Evolutionary conservation across 2,113 vertebrate species (phyloP), one percentile per base, ranked within the genome.

Genomic region (Pollachius pollachius): DNA sequence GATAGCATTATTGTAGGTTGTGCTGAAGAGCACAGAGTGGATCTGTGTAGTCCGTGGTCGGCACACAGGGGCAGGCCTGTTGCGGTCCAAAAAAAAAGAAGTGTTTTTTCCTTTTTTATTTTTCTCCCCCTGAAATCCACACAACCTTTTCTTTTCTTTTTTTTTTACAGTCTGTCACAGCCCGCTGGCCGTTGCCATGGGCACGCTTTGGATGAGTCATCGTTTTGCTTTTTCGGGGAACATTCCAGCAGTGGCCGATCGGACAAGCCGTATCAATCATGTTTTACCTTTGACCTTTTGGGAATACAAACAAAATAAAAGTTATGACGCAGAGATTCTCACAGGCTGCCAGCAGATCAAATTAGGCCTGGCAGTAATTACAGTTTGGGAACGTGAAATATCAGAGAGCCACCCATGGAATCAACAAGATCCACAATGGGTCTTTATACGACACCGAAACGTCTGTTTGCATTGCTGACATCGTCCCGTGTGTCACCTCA

Each of bases 181-280:
- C 68, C 54, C 71, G 7, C 61, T 60, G 78, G 60, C 74, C 11
- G 74, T 80, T 65, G 76, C 84, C 62, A 71, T 52, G 21, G 83
- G 25, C 58, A 75, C 72, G 25, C 70, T 78, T 88, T 84, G 66
- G 70, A 84, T 83, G 84, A 88, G 61, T 88, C 83, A 83, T 84
- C 61, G 77, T 34, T 34, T 34, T 34, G 6, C 1, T 73, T 88
- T 81, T 18, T 68, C 75, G 83, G 87, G 84, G 81, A 73, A 89
- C 89, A 87, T 86, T 89, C 86, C 82, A 67, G 61, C 67, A 18
- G 71, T 61, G 71, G 57, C 77, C 8, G 15, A 30, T 3, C 72
- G 72, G 77, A 76, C 68, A n/a, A 23, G 74, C 30, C 37, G 72
- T 68, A 82, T 88, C 84, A 80, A 77, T 89, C 81, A 77, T 0